These are phyloP conservation scores for Platyrinchus mystaceus DNA, from an alignment of 2,797 vertebrate genomes.

Conservation along the genomic window DNA sequence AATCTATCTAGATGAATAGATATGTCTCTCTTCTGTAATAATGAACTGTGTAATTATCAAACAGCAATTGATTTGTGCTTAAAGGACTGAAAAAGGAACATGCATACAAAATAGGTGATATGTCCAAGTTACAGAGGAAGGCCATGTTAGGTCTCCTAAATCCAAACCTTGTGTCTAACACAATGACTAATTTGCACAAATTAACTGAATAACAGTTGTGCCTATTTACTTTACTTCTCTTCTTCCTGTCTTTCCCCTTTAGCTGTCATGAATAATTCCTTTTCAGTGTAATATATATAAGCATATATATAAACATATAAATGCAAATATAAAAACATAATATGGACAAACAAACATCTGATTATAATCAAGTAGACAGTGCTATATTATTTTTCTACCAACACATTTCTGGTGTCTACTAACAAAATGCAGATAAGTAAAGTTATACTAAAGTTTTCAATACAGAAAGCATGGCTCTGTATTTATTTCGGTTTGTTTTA, in stretches of 20 bases:
- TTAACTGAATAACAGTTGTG: not conserved
- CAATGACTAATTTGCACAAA: not conserved
- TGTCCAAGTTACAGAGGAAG: not conserved
- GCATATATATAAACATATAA: not conserved
- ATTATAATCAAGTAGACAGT: rapidly evolving
- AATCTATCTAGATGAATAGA: not conserved
- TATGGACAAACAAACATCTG: not conserved
- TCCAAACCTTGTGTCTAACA: not conserved
- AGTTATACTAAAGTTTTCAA: not conserved
- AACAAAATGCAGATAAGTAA: not conserved
- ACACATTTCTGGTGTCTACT: not conserved
- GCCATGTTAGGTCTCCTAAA: not conserved
- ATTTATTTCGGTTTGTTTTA: not conserved
- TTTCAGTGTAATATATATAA: not conserved
- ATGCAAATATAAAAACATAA: not conserved
- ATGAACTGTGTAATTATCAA: not conserved
- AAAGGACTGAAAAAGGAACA: not conserved
- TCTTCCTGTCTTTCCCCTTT: not conserved
- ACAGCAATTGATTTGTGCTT: not conserved
- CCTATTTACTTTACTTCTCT: not conserved
- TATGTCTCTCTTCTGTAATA: not conserved
- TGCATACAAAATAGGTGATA: not conserved
- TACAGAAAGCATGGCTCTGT: not conserved
- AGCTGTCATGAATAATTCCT: not conserved
- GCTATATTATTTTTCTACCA: not conserved